These are phyloP conservation scores for Micronisus gabar DNA, from an alignment of 2,113 vertebrate species.

Conservation along the genomic window DNA sequence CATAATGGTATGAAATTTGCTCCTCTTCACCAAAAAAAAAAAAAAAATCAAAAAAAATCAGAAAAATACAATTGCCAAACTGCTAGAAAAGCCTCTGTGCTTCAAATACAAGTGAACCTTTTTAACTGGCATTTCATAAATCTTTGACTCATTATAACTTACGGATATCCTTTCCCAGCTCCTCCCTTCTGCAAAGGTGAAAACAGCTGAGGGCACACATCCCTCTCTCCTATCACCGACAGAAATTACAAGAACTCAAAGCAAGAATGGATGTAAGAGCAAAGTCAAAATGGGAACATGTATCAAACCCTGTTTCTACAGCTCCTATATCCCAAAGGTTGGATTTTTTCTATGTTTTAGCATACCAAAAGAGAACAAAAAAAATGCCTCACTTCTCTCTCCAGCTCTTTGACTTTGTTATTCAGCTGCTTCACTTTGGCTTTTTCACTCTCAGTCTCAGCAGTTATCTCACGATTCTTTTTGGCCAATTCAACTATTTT, in stretches of 20 bases:
- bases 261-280: background rate
- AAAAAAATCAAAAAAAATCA: background rate
- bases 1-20: background rate
- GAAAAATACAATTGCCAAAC: background rate
- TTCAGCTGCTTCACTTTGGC: conserved; percentile 80
- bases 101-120: background rate
- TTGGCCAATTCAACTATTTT: conserved; percentile 94
- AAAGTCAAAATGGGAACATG: background rate
- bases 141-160: background rate
- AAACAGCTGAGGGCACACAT: background rate
- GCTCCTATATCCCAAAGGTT: background rate
- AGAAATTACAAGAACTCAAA: background rate
- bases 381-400: conserved; percentile 80
- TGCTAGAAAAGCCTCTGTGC: background rate
- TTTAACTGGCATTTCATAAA: background rate
- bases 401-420: conserved; percentile 82
- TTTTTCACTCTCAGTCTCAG: conserved; percentile 81
- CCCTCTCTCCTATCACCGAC: background rate
- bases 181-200: background rate
- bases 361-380: background rate
- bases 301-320: background rate
- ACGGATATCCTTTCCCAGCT: background rate
- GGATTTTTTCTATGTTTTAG: background rate
- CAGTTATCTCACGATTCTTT: conserved; percentile 82
- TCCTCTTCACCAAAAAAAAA: background rate